Conservation (phyloP, 2,888 invertebrate genomes). For the Philereme transversata region DNA sequence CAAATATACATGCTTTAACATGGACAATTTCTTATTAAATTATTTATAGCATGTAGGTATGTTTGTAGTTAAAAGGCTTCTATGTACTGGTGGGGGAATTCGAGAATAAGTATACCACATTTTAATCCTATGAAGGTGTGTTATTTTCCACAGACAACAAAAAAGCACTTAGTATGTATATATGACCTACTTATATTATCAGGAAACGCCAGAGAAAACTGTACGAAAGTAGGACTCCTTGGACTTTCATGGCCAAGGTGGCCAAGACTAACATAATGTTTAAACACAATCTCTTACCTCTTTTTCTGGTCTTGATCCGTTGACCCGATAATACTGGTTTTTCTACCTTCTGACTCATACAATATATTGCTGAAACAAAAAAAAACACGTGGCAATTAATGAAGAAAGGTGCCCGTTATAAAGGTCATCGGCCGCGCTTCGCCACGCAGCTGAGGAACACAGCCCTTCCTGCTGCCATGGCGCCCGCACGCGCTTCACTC, state of each 20-base stretch:
- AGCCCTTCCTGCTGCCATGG: conserved; percentile 56
- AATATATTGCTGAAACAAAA: conserved; percentile 91
- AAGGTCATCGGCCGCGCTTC: conserved; percentile 73
- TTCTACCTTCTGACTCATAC: conserved; percentile 99
- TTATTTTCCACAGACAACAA: background rate
- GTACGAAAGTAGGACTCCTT: conserved; percentile 17
- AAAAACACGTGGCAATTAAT: conserved; percentile 81
- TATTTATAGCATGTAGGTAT: too few species aligned
- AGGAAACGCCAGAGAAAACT: conserved; percentile 15
- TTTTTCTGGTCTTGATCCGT: conserved; percentile 99
- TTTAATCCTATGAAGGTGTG: background rate
- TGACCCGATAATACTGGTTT: conserved; percentile 99
- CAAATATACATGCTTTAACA: too few species aligned
- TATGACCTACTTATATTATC: conserved; percentile 40
- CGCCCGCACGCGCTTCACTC: conserved; percentile 57
- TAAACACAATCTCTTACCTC: conserved; percentile 87
- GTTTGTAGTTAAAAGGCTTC: too few species aligned
- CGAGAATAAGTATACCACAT: too few species aligned
- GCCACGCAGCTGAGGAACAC: conserved; percentile 47
- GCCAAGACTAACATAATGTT: conserved; percentile 38
- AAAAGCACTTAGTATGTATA: too few species aligned
- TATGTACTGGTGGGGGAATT: too few species aligned
- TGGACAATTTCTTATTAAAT: too few species aligned
- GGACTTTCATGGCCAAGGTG: conserved; percentile 49
- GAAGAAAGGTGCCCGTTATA: conserved; percentile 56